Conservation (phyloP, 2,797 vertebrate species). For the Phylloscopus collybita region DNA sequence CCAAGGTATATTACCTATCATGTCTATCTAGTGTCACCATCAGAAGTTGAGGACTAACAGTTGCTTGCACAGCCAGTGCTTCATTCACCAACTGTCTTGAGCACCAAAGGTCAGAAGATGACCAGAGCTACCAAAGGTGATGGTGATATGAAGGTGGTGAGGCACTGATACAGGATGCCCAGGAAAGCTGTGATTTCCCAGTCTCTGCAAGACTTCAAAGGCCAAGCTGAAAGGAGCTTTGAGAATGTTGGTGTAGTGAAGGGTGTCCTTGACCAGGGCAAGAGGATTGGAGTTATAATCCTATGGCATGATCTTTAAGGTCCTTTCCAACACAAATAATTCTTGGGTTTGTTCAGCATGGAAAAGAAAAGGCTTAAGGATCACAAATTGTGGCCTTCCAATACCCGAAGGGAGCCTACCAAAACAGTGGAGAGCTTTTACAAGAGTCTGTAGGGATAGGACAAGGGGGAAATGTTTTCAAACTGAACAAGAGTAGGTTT, state of each 20-base stretch:
- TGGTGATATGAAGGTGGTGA: neutral
- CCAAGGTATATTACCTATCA: neutral
- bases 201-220: neutral
- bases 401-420: neutral
- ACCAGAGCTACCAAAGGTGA: neutral
- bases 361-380: neutral
- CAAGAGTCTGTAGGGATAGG: neutral
- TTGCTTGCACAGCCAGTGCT: neutral
- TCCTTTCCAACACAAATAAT: neutral
- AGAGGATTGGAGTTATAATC: neutral
- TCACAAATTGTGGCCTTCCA: neutral
- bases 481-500: neutral
- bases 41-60: neutral
- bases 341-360: neutral
- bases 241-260: neutral
- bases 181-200: neutral
- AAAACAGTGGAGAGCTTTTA: neutral
- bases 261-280: neutral
- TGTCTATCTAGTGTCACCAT: neutral
- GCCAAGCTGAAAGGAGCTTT: neutral
- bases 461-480: neutral
- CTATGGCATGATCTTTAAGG: neutral
- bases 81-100: neutral
- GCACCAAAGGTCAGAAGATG: neutral
- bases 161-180: neutral